phyloP scores from a whole-genome alignment of 2,888 invertebrate species.

The Leptopterna dolabrata region DNA sequence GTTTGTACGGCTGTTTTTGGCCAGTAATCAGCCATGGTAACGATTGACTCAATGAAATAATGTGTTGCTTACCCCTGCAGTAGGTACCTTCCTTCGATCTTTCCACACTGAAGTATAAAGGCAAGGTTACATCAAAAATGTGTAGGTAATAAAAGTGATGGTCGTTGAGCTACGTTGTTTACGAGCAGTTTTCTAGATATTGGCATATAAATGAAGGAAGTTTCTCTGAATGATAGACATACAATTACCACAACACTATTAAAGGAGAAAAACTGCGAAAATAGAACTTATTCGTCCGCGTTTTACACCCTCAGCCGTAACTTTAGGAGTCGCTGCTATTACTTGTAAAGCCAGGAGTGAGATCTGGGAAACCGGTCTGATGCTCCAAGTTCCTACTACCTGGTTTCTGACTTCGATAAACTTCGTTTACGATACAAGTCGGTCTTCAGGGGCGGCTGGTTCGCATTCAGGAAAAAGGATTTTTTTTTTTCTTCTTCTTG shows the following conservation, averaged over 20 bases:
- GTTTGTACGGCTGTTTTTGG: too few species aligned
- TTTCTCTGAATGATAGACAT: not conserved
- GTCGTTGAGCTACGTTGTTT: not conserved
- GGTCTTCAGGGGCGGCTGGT: slow-evolving; percentile 14
- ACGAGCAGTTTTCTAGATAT: not conserved
- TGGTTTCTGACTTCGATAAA: slow-evolving; percentile 27
- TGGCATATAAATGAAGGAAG: not conserved
- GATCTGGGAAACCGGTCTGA: slow-evolving; percentile 13
- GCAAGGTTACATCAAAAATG: too few species aligned
- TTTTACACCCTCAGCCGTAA: not conserved
- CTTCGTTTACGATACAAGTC: slow-evolving; percentile 31
- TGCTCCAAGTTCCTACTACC: slow-evolving; percentile 12
- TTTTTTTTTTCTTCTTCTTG: not conserved
- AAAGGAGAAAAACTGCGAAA: not conserved
- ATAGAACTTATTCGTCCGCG: not conserved
- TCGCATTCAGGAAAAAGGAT: slow-evolving; percentile 3
- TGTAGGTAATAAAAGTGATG: too few species aligned
- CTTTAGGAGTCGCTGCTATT: not conserved
- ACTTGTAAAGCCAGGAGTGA: not conserved
- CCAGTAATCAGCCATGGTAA: too few species aligned
- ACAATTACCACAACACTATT: not conserved
- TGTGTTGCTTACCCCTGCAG: too few species aligned
- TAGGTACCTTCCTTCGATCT: too few species aligned
- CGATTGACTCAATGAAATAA: too few species aligned
- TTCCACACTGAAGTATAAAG: too few species aligned